A percentile compares a stretch with the other conserved stretches of the same genome.
Conservation (phyloP, 2,888 invertebrate genomes). For the Harpagoxenus sublaevis region DNA sequence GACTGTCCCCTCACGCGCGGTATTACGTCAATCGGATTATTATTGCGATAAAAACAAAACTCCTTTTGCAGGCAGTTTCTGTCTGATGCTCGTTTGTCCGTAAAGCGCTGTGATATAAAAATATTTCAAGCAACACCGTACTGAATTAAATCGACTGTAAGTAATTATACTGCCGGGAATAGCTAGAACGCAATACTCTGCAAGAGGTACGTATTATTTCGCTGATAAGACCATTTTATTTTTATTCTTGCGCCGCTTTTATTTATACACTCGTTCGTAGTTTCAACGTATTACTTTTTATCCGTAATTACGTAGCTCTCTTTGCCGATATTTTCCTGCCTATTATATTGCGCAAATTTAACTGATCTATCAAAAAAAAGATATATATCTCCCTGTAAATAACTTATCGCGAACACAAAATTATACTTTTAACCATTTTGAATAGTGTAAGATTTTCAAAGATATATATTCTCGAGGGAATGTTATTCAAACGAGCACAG, state of each 20-base stretch:
- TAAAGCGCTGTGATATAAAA: constrained; percentile 57
- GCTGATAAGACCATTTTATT: constrained; percentile 70
- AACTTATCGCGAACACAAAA: neutral
- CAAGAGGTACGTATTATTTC: constrained; percentile 61
- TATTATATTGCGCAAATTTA: neutral
- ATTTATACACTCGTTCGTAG: constrained; percentile 59
- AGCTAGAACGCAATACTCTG: constrained; percentile 48
- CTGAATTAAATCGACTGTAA: constrained; percentile 71
- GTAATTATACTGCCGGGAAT: constrained; percentile 63
- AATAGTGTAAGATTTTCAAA: constrained; percentile 32
- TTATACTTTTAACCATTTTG: constrained; percentile 10
- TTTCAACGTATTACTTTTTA: constrained; percentile 71
- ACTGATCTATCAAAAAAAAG: neutral
- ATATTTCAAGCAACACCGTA: constrained; percentile 65
- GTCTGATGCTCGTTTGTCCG: constrained; percentile 54
- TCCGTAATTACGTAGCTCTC: constrained; percentile 57
- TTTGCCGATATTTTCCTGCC: constrained; percentile 43
- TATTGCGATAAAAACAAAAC: constrained; percentile 42
- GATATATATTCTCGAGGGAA: neutral
- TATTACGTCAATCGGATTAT: constrained; percentile 68
- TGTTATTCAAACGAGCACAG: constrained; percentile 44
- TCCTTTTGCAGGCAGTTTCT: constrained; percentile 38
- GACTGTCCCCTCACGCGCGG: constrained; percentile 41
- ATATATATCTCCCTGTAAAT: neutral
- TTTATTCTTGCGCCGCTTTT: constrained; percentile 58